Percentiles rank a stretch among this genome's conserved stretches.
phyloP scores from a whole-genome alignment of 2,797 vertebrate genomes.

The Salmo trutta region DNA sequence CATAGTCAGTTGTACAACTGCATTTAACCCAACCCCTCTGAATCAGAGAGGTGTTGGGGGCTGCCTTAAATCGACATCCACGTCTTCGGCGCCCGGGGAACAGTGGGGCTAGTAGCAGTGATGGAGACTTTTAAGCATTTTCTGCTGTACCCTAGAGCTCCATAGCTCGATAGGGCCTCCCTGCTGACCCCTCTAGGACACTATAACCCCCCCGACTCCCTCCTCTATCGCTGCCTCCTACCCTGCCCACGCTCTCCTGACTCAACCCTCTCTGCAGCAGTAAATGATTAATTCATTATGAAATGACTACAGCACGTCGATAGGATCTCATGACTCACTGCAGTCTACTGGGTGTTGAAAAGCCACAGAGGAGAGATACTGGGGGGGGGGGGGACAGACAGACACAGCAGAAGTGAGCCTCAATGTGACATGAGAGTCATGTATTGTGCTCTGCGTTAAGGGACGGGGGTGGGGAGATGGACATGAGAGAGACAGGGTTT shows the following conservation, averaged over 20 bases:
- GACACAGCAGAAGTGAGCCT: neutral
- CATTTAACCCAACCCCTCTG: no score
- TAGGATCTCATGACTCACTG: neutral
- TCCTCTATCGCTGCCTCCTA: conserved; percentile 14
- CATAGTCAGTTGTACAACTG: no score
- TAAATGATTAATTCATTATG: neutral
- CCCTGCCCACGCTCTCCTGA: neutral
- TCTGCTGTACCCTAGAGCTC: conserved; percentile 31
- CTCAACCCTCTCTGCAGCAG: neutral
- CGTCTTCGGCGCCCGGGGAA: neutral
- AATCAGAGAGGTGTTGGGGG: no score
- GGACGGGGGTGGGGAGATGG: conserved; percentile 34
- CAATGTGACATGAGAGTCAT: neutral
- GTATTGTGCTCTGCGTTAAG: neutral
- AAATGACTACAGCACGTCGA: neutral
- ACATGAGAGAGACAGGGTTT: conserved; percentile 38
- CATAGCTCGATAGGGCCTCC: conserved; percentile 10
- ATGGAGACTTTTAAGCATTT: conserved; percentile 32
- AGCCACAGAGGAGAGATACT: conserved; percentile 3
- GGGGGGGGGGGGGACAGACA: conserved; percentile 19
- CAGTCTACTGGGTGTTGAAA: neutral
- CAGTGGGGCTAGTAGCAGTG: neutral
- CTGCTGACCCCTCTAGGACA: neutral
- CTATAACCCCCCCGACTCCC: conserved; percentile 17
- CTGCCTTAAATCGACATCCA: no score